Evolutionary conservation across 2,113 vertebrate genomes (phyloP).

Genomic region (Dendrocopos noguchii): DNA sequence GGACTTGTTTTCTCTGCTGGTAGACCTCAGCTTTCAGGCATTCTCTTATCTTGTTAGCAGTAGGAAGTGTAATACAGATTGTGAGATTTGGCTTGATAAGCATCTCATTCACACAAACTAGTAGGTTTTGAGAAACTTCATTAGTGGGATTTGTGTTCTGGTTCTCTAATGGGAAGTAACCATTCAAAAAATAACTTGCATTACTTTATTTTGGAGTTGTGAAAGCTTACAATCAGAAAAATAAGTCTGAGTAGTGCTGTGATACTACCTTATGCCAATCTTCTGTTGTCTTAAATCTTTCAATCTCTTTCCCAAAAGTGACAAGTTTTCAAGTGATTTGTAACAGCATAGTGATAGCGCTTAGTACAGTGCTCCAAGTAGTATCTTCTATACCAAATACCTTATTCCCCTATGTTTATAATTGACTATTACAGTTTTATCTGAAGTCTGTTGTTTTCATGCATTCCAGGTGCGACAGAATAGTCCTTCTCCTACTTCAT

Average conservation of each 20-base stretch:
- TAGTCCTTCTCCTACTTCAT: slow-evolving; percentile 94
- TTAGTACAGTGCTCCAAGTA: not conserved
- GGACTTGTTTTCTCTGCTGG: not conserved
- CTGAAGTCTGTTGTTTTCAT: slow-evolving; percentile 4
- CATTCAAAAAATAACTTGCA: not conserved
- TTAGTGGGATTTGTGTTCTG: not conserved
- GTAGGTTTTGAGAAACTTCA: not conserved
- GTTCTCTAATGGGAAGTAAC: not conserved
- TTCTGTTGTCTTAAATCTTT: slow-evolving; percentile 1
- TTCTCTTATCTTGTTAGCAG: not conserved
- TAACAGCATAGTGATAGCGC: not conserved
- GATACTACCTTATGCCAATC: not conserved
- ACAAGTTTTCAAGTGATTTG: not conserved
- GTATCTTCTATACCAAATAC: not conserved
- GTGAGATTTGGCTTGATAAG: not conserved
- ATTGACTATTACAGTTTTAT: not conserved
- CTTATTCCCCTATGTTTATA: not conserved
- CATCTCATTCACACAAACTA: not conserved
- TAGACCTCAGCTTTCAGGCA: not conserved
- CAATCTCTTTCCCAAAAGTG: not conserved
- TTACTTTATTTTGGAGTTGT: slow-evolving; percentile 23
- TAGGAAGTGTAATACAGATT: not conserved
- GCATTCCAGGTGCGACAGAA: slow-evolving; percentile 92
- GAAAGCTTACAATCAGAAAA: slow-evolving; percentile 14
- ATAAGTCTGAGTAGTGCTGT: not conserved